These are phyloP conservation scores for Batillaria attramentaria DNA, from an alignment of 1,140 invertebrate genomes.

Conservation along the genomic window DNA sequence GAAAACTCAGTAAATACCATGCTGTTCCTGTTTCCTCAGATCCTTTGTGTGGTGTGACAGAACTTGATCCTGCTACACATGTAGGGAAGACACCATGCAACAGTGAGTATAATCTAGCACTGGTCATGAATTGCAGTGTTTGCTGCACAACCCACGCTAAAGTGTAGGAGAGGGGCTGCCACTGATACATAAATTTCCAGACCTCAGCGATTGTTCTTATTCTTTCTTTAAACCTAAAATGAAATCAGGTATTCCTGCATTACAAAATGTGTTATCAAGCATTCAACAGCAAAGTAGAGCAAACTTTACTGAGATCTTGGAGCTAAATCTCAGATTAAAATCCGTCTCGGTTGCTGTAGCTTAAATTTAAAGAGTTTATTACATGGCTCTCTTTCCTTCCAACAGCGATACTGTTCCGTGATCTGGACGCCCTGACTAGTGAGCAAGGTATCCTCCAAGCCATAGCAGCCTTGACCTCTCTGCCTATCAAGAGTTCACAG, in stretches of 20 bases:
- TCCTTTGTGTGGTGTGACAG: constrained; percentile 63
- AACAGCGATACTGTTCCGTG: constrained; percentile 88
- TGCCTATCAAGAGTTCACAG: constrained; percentile 83
- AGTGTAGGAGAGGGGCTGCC: too few species aligned
- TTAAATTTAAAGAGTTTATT: background rate
- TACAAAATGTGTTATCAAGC: background rate
- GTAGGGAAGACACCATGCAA: constrained; percentile 90
- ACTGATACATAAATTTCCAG: constrained; percentile 18
- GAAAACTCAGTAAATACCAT: too few species aligned
- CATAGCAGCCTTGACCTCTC: constrained; percentile 72
- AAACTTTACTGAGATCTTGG: background rate
- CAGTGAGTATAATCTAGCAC: constrained; percentile 80
- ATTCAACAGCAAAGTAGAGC: background rate
- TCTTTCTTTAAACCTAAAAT: background rate
- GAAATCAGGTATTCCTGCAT: background rate
- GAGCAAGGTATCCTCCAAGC: constrained; percentile 84
- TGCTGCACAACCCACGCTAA: too few species aligned
- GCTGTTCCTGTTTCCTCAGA: constrained; percentile 62
- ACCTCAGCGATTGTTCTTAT: background rate
- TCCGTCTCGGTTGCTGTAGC: too few species aligned
- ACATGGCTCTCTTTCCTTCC: constrained; percentile 18
- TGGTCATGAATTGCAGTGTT: too few species aligned
- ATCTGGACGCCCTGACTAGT: constrained; percentile 87
- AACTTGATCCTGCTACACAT: constrained; percentile 86
- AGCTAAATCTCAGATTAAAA: background rate